phyloP scores from a whole-genome alignment of 2,113 vertebrate species.

The Apodemus sylvaticus region DNA sequence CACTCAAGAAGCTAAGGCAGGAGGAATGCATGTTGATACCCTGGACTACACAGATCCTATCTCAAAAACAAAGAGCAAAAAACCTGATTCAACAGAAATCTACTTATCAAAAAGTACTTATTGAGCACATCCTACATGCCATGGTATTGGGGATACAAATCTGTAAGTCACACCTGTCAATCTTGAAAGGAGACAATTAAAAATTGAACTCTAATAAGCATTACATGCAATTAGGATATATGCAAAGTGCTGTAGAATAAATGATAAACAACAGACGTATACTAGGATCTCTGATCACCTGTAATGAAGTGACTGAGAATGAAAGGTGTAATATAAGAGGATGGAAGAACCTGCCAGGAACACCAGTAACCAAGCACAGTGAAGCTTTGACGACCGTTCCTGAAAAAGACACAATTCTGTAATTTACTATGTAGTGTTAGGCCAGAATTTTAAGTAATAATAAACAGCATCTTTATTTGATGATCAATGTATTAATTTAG shows the following conservation, averaged over 20 bases:
- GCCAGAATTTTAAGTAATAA: conserved; percentile 59
- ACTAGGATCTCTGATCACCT: conserved; percentile 86
- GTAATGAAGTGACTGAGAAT: conserved; percentile 92
- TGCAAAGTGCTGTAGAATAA: conserved; percentile 24
- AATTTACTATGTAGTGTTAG: conserved; percentile 54
- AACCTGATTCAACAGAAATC: conserved; percentile 44
- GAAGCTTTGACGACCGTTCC: conserved; percentile 93
- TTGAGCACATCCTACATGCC: conserved; percentile 5
- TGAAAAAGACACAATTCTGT: conserved; percentile 80
- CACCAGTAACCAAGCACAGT: conserved; percentile 91
- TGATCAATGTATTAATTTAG: conserved; percentile 28
- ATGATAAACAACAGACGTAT: conserved; percentile 46
- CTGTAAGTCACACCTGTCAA: conserved; percentile 21
- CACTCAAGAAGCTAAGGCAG: background rate
- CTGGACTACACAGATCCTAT: background rate
- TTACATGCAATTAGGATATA: conserved; percentile 8
- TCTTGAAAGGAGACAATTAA: conserved; percentile 38
- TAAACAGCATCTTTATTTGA: conserved; percentile 47
- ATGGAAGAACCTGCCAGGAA: conserved; percentile 91
- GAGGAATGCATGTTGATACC: background rate
- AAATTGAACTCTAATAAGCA: conserved; percentile 26
- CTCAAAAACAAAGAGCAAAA: background rate
- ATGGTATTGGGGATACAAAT: conserved; percentile 33
- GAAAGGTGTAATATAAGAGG: conserved; percentile 95
- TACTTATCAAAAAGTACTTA: background rate